Percentiles rank a stretch among this genome's conserved stretches.
Evolutionary conservation across 2,888 invertebrate genomes (phyloP).

Genomic region (Cenopis cana): DNA sequence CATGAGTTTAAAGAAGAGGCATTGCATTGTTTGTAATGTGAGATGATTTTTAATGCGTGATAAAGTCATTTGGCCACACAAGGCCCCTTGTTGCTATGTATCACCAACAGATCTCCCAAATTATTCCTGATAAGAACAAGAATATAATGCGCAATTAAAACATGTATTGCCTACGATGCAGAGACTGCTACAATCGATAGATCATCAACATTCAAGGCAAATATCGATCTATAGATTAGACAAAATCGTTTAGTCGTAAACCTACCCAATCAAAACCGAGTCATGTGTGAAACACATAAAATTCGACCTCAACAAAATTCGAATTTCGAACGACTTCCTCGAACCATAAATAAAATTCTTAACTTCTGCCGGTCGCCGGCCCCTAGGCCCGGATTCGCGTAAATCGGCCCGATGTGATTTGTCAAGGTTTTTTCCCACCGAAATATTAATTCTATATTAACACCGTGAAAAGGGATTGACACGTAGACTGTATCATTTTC

Average conservation of each 20-base stretch:
- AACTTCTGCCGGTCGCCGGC: slow-evolving; percentile 60
- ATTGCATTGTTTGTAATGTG: slow-evolving; percentile 17
- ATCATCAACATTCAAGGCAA: slow-evolving; percentile 55
- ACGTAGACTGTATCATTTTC: slow-evolving; percentile 79
- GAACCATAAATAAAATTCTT: slow-evolving; percentile 50
- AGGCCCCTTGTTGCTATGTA: slow-evolving; percentile 56
- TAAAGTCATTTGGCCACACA: slow-evolving; percentile 59
- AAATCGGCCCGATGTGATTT: slow-evolving; percentile 61
- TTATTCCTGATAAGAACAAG: slow-evolving; percentile 34
- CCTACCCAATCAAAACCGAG: slow-evolving; percentile 66
- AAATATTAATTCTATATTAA: slow-evolving; percentile 82
- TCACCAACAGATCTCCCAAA: slow-evolving; percentile 50
- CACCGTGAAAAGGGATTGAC: slow-evolving; percentile 81
- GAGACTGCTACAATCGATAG: slow-evolving; percentile 3
- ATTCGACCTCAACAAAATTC: slow-evolving; percentile 53
- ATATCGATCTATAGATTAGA: slow-evolving; percentile 59
- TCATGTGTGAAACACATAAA: slow-evolving; percentile 69
- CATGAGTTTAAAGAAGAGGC: background rate
- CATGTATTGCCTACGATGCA: slow-evolving; percentile 11
- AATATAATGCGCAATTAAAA: slow-evolving; percentile 23
- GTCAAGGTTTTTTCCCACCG: slow-evolving; percentile 57
- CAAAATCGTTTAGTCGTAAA: slow-evolving; percentile 53
- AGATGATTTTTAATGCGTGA: slow-evolving; percentile 21
- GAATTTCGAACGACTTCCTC: slow-evolving; percentile 57
- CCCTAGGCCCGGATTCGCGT: slow-evolving; percentile 58